Base-by-base conservation (phyloP, 2,797 vertebrate genomes). In the Mallotus villosus region DNA sequence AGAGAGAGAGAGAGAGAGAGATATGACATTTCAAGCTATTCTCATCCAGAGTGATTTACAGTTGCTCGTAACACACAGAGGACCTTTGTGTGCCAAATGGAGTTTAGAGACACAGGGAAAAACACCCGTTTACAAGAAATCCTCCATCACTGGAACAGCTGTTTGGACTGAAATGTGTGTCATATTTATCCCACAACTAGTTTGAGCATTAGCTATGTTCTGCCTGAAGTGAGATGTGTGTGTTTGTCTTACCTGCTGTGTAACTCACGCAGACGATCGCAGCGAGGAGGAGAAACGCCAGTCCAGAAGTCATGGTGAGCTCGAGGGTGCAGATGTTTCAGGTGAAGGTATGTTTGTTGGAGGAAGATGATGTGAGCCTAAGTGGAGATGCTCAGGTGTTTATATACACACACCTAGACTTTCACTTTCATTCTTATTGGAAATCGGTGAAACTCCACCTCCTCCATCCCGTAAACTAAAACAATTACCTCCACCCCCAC, bases 401-500 rank as follows among this genome's bases (percentile, higher is more conserved):
- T 57, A 46, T 49, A 24, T 66, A 66, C 41, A 66, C 29, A 59
- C 57, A 37, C 62, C 32, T 64, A 34, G 8, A 22, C 53, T 68
- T 68, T 68, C 66, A 68, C 25, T 68, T 68, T 58, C 66, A n/a
- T 4, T 57, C n/a, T 57, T 27, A 68, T 19, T n/a, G 12, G 49
- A 29, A n/a, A 57, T 3, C 29, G 27, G 24, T 24, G 19, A 7
- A 29, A 12, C 19, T 3, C 22, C 46, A n/a, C 25, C 46, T 1
- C 46, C 46, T 32, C 7, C 7, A 32, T 58, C 53, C 11, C 1
- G 27, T 25, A 51, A 66, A 66, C 16, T 51, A 9, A 6, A 37
- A 29, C 19, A 0, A 9, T 63, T n/a, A 12, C 22, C 22, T 66
- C 14, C 22, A 24, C 27, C 25, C 60, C 6, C 14, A 12, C 24